Conservation (phyloP, 2,113 vertebrate genomes). For the Vireo altiloquus region DNA sequence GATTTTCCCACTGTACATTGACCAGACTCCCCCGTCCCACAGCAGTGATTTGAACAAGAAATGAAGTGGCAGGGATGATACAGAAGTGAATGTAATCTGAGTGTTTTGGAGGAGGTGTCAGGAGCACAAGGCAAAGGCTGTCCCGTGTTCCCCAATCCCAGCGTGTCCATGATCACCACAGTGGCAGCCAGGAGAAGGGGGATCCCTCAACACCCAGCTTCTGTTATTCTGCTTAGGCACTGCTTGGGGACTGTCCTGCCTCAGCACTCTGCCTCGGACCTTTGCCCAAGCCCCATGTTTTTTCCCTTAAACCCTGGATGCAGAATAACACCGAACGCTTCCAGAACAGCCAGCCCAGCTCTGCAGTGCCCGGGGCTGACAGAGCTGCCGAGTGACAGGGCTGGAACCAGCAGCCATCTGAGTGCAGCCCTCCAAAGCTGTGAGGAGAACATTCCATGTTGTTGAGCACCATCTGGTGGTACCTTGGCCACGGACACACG, state of each 20-base stretch:
- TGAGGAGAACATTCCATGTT: neutral
- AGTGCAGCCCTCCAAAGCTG: neutral
- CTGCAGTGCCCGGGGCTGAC: neutral
- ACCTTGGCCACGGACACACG: neutral
- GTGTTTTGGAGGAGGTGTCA: neutral
- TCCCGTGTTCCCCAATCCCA: rapidly evolving
- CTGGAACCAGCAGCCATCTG: neutral
- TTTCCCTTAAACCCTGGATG: neutral
- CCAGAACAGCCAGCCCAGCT: neutral
- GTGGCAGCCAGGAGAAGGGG: neutral
- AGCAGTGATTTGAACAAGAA: neutral
- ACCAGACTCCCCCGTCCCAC: neutral
- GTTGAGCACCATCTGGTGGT: constrained; percentile 49
- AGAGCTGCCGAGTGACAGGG: neutral
- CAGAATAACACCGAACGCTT: neutral
- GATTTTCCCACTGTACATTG: neutral
- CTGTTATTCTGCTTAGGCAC: neutral
- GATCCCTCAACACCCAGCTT: neutral
- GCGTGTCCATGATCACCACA: rapidly evolving
- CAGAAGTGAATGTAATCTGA: neutral
- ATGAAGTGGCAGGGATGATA: rapidly evolving
- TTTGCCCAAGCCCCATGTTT: neutral
- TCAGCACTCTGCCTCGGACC: neutral
- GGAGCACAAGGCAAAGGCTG: neutral
- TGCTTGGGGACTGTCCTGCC: neutral